phyloP scores from a whole-genome alignment of 2,113 vertebrate species.

The Leuciscus idus region DNA sequence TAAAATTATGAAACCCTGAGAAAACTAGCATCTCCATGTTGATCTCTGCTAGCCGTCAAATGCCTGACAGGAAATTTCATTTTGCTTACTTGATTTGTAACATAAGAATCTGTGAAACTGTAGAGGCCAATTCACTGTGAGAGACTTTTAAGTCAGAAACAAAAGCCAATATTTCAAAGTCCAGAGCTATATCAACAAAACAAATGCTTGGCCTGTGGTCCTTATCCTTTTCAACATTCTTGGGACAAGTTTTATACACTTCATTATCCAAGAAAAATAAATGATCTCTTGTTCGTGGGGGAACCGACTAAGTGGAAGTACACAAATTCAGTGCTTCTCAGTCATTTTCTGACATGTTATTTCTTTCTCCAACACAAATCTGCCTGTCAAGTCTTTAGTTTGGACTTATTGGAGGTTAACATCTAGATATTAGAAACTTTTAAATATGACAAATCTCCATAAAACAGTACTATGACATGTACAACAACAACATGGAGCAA shows the following conservation, averaged over 20 bases:
- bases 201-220: slow-evolving; percentile 53
- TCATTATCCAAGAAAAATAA: slow-evolving; percentile 55
- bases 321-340: slow-evolving; percentile 40
- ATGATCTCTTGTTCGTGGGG: slow-evolving; percentile 37
- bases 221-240: slow-evolving; percentile 53
- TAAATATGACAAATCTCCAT: no score
- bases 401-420: slow-evolving; percentile 3
- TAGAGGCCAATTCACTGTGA: slow-evolving; percentile 14
- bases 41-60: slow-evolving; percentile 44
- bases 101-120: slow-evolving; percentile 40
- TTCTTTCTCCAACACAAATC: not conserved
- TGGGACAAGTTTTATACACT: slow-evolving; percentile 43
- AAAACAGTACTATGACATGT: no score
- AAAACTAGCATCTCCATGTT: slow-evolving; percentile 40
- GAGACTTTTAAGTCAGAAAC: slow-evolving; percentile 25
- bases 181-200: slow-evolving; percentile 50
- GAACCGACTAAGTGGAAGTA: slow-evolving; percentile 37
- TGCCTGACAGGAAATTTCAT: slow-evolving; percentile 45
- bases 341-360: slow-evolving; percentile 29
- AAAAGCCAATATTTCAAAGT: slow-evolving; percentile 46
- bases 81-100: slow-evolving; percentile 33
- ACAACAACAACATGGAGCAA: no score
- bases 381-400: not conserved
- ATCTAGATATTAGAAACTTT: no score
- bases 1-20: slow-evolving; percentile 35